Evolutionary conservation across 1,140 invertebrate species (phyloP).

Genomic region (Tetragonula clypearis): DNA sequence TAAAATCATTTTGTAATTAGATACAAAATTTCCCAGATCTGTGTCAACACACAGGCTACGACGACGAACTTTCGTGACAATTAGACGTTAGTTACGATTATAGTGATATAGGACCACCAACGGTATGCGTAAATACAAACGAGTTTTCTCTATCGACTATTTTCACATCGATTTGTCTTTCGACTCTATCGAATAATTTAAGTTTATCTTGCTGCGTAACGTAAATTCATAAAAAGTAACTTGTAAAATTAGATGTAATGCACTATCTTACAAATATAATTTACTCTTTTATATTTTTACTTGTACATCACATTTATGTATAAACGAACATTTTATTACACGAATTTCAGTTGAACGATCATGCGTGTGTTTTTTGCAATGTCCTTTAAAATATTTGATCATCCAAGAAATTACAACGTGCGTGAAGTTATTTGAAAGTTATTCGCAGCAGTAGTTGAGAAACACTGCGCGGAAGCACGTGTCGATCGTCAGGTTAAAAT

Average conservation of each 20-base stretch:
- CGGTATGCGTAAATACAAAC: neutral
- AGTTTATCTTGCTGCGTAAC: neutral
- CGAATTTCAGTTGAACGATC: too few relatives aligned
- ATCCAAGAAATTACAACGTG: neutral
- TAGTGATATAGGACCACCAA: neutral
- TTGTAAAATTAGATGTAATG: neutral
- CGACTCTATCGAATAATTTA: constrained; percentile 23
- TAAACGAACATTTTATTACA: neutral
- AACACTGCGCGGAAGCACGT: neutral
- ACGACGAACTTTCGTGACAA: neutral
- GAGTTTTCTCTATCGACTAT: neutral
- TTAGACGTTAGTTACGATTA: constrained; percentile 2
- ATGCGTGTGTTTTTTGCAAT: neutral
- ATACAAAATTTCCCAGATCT: neutral
- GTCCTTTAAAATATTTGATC: neutral
- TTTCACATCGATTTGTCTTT: neutral
- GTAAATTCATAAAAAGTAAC: too few relatives aligned
- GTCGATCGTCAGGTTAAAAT: neutral
- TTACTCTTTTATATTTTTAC: neutral
- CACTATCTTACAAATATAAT: neutral
- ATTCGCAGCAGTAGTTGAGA: neutral
- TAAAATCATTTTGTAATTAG: constrained; percentile 60
- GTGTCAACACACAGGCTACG: too few relatives aligned
- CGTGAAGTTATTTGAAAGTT: neutral
- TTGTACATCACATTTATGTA: neutral